These are phyloP conservation scores for Lagria hirta DNA, from an alignment of 2,888 invertebrate genomes.

Conservation along the genomic window DNA sequence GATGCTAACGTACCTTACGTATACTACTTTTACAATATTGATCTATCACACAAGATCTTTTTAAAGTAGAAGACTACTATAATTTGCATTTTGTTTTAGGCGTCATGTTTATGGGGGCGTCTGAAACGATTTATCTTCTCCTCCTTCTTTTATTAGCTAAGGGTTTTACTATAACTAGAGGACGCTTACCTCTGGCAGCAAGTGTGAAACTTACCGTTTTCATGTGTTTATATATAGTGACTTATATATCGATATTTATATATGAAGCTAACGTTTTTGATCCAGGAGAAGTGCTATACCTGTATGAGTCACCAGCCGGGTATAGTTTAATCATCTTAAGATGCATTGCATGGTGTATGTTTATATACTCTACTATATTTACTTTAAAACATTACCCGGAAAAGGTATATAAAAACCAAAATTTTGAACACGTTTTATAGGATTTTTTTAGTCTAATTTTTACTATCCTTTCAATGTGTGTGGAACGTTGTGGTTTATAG, in stretches of 20 bases:
- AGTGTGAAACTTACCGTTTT: constrained; percentile 78
- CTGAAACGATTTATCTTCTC: constrained; percentile 75
- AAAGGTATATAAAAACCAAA: constrained; percentile 59
- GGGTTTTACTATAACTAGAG: constrained; percentile 88
- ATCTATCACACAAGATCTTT: too few species aligned
- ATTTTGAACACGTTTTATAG: not conserved
- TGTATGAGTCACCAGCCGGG: constrained; percentile 90
- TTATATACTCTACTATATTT: constrained; percentile 66
- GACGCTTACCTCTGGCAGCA: constrained; percentile 70
- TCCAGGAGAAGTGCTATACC: constrained; percentile 85
- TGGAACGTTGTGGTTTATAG: constrained; percentile 84
- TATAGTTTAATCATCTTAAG: constrained; percentile 77
- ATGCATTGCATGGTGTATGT: constrained; percentile 80
- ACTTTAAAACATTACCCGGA: constrained; percentile 83
- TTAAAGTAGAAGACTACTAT: too few species aligned
- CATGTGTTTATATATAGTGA: constrained; percentile 72
- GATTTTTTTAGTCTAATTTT: constrained; percentile 63
- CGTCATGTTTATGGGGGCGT: constrained; percentile 69
- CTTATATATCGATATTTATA: constrained; percentile 74
- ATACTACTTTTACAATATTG: too few species aligned
- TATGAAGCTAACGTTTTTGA: constrained; percentile 86
- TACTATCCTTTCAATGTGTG: constrained; percentile 81
- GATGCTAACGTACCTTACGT: too few species aligned
- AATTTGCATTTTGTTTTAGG: constrained; percentile 55
- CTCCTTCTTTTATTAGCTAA: constrained; percentile 81